These are phyloP conservation scores for Felis catus DNA, from an alignment of 2,113 vertebrate genomes.

Conservation along the genomic window F.catus_Fca126_mat1.0 CM031418.1:89637501-89638000, in stretches of 20 bases:
- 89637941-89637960: neutral
- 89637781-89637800: constrained; percentile 45
- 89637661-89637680: neutral
- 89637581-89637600: neutral
- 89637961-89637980: neutral
- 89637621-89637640: constrained; percentile 16
- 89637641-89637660: neutral
- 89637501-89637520: neutral
- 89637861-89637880: constrained; percentile 68
- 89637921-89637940: neutral
- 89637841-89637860: constrained; percentile 74
- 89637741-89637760: constrained; percentile 68
- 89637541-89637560: neutral
- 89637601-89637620: constrained; percentile 42
- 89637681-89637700: neutral
- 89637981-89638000: no score
- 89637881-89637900: constrained; percentile 23
- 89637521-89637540: constrained; percentile 33
- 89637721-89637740: constrained; percentile 62
- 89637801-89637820: constrained; percentile 59
- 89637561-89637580: neutral
- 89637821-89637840: constrained; percentile 71
- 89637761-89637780: constrained; percentile 53
- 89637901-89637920: neutral
- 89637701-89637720: neutral